These are phyloP conservation scores for Drosophila lacicola DNA, from an alignment of 2,888 invertebrate species.

Conservation along the genomic window DNA sequence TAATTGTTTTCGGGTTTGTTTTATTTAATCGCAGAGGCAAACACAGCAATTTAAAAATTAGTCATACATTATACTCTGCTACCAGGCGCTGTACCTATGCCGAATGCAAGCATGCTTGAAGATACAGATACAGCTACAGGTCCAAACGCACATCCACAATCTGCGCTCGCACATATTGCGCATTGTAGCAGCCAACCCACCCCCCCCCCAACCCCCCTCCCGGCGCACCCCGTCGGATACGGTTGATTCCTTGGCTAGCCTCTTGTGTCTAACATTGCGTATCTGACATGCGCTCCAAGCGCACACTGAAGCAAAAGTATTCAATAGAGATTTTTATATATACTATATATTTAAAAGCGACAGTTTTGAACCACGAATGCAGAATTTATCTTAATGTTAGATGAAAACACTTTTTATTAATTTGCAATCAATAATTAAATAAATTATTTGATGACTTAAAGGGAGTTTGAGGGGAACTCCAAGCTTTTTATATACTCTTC, in stretches of 20 bases:
- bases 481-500: too few relatives aligned
- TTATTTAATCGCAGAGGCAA: slow-evolving; percentile 53
- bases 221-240: slow-evolving; percentile 53
- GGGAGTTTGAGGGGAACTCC: too few relatives aligned
- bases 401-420: too few relatives aligned
- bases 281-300: slow-evolving; percentile 62
- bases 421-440: too few relatives aligned
- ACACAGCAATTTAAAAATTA: slow-evolving; percentile 69
- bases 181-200: slow-evolving; percentile 18
- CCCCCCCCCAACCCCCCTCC: slow-evolving; percentile 5
- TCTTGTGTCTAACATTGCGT: slow-evolving; percentile 75
- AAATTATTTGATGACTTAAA: too few relatives aligned
- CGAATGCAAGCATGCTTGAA: slow-evolving; percentile 71
- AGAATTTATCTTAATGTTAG: too few relatives aligned
- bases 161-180: slow-evolving; percentile 27
- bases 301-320: slow-evolving; percentile 24
- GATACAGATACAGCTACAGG: slow-evolving; percentile 46
- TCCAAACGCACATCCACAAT: slow-evolving; percentile 17
- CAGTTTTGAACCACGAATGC: too few relatives aligned
- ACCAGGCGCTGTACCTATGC: slow-evolving; percentile 29
- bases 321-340: background rate
- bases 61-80: slow-evolving; percentile 59
- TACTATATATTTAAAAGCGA: too few relatives aligned
- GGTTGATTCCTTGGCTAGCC: slow-evolving; percentile 69
- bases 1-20: slow-evolving; percentile 64